phyloP scores from a whole-genome alignment of 2,113 vertebrate species.

The Nycticryphes semicollaris region DNA sequence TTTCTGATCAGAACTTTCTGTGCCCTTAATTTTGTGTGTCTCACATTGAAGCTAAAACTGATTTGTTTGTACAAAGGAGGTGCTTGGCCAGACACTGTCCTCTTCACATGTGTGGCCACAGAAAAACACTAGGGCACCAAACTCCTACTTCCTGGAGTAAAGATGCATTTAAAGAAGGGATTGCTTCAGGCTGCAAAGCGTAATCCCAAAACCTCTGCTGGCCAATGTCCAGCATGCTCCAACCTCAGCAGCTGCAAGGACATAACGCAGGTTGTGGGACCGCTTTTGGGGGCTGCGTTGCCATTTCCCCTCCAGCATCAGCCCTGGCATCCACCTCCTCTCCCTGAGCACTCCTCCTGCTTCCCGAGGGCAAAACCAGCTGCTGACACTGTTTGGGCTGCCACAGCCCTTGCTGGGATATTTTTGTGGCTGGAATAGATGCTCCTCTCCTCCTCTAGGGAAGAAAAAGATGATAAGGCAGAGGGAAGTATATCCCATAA shows the following conservation, averaged over 20 bases:
- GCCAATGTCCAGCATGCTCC: accelerated
- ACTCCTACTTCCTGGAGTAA: not conserved
- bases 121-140: not conserved
- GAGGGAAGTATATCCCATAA: not conserved
- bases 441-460: not conserved
- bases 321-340: accelerated
- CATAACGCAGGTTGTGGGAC: accelerated
- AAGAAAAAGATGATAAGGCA: not conserved
- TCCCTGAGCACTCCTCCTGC: not conserved
- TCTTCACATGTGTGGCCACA: not conserved
- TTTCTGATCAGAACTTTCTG: not conserved
- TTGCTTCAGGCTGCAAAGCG: not conserved
- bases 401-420: not conserved
- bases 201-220: not conserved
- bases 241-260: not conserved
- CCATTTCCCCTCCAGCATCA: not conserved
- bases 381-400: not conserved
- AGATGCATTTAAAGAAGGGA: not conserved
- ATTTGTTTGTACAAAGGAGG: not conserved
- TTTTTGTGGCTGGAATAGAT: not conserved
- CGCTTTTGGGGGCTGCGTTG: accelerated
- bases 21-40: not conserved
- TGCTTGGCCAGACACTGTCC: not conserved
- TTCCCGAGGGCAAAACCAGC: not conserved
- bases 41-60: not conserved